These are phyloP conservation scores for Falco concolor DNA, from an alignment of 2,797 vertebrate species.

Conservation along the genomic window DNA sequence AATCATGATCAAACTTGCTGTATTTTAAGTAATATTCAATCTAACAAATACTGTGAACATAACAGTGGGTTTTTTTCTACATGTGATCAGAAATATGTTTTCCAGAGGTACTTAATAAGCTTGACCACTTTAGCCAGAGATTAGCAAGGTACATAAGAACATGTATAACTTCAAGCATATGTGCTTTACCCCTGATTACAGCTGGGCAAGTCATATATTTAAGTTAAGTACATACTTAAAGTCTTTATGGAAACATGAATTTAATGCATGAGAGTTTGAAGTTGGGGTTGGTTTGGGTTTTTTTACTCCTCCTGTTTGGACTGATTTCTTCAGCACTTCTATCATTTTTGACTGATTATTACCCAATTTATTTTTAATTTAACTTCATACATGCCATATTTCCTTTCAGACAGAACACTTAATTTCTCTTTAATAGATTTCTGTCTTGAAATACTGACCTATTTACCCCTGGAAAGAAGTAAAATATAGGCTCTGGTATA, in stretches of 20 bases:
- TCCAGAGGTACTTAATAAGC: neutral
- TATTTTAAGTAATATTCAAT: neutral
- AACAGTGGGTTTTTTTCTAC: neutral
- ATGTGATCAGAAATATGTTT: neutral
- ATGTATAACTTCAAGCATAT: neutral
- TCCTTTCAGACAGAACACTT: slow-evolving; percentile 23
- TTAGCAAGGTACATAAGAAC: neutral
- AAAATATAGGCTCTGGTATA: slow-evolving; percentile 19
- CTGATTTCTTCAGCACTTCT: slow-evolving; percentile 12
- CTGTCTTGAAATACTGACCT: slow-evolving; percentile 37
- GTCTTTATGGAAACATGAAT: neutral
- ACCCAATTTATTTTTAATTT: slow-evolving; percentile 49
- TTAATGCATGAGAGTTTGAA: neutral
- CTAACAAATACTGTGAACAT: neutral
- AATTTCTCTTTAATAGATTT: slow-evolving; percentile 17
- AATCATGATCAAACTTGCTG: neutral
- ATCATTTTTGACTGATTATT: slow-evolving; percentile 34
- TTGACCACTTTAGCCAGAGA: neutral
- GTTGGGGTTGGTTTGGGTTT: neutral
- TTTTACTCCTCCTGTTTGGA: neutral
- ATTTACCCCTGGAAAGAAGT: slow-evolving; percentile 19
- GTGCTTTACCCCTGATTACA: neutral
- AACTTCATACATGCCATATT: neutral
- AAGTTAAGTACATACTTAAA: neutral
- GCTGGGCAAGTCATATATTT: neutral